Evolutionary conservation across 1,140 invertebrate species (phyloP).

Genomic region (Nymphalis io): DNA sequence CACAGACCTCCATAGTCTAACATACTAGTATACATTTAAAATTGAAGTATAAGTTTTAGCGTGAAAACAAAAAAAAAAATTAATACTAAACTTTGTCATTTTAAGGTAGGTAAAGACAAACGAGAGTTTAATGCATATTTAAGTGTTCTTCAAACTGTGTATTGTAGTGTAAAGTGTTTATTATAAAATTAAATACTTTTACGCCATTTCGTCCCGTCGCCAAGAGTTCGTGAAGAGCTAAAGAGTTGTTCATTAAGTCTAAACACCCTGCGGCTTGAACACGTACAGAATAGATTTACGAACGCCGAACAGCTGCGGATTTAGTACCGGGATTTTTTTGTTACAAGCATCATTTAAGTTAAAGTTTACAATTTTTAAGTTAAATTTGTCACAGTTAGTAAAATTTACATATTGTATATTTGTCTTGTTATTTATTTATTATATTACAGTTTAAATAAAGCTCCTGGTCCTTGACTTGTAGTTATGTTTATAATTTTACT

Average conservation of each 20-base stretch:
- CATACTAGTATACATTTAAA: too few relatives aligned
- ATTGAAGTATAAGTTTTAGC: too few relatives aligned
- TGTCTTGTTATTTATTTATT: too few relatives aligned
- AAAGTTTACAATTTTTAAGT: not conserved
- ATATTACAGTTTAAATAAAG: too few relatives aligned
- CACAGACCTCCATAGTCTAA: too few relatives aligned
- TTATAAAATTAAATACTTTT: conserved; percentile 16
- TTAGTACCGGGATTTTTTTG: conserved; percentile 12
- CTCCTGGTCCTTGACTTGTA: too few relatives aligned
- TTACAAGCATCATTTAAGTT: not conserved
- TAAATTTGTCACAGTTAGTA: not conserved
- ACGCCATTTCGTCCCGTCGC: conserved; percentile 14
- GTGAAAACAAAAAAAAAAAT: too few relatives aligned
- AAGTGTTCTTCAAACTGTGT: conserved; percentile 5
- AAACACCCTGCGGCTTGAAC: conserved; percentile 59
- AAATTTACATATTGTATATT: not conserved
- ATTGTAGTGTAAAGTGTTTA: conserved; percentile 13
- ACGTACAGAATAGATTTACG: conserved; percentile 62
- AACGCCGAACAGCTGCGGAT: conserved; percentile 15
- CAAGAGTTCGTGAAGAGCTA: conserved; percentile 40
- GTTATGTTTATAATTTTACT: too few relatives aligned
- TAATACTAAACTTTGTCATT: too few relatives aligned
- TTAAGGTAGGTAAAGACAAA: not conserved
- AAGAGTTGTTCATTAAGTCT: conserved; percentile 66
- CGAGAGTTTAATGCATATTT: not conserved